phyloP scores from a whole-genome alignment of 2,797 vertebrate genomes.

The Sarcophilus harrisii region DNA sequence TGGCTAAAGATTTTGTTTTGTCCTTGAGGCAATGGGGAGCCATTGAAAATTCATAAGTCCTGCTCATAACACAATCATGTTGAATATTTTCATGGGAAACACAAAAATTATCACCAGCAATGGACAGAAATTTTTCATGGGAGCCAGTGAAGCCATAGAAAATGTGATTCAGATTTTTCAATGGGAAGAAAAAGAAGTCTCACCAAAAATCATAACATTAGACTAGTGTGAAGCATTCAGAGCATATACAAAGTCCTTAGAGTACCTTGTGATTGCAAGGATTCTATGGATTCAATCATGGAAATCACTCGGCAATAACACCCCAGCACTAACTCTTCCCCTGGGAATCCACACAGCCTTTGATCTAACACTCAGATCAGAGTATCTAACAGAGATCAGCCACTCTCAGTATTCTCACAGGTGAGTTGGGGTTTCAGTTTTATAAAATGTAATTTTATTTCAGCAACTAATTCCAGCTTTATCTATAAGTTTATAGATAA shows the following conservation, averaged over 20 bases:
- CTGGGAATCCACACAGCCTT: neutral
- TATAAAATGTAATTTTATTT: neutral
- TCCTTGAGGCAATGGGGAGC: slow-evolving; percentile 14
- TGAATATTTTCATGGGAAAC: slow-evolving; percentile 50
- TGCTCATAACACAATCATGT: slow-evolving; percentile 47
- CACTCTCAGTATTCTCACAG: neutral
- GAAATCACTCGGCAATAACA: neutral
- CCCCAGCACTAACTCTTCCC: neutral
- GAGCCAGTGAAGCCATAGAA: neutral
- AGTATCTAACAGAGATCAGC: neutral
- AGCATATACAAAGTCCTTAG: neutral
- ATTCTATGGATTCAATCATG: neutral
- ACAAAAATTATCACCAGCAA: slow-evolving; percentile 43
- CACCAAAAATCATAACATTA: neutral
- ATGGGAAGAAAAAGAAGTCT: neutral
- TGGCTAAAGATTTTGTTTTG: neutral
- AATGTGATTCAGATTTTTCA: neutral
- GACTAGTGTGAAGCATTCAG: neutral
- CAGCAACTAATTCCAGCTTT: neutral
- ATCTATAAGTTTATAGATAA: neutral
- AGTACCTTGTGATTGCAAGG: neutral
- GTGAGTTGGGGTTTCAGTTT: neutral
- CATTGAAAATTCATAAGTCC: slow-evolving; percentile 59
- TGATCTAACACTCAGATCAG: neutral
- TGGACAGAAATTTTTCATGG: slow-evolving; percentile 33